These are phyloP conservation scores for Tenthredo notha DNA, from an alignment of 2,888 invertebrate genomes.

Conservation along the genomic window DNA sequence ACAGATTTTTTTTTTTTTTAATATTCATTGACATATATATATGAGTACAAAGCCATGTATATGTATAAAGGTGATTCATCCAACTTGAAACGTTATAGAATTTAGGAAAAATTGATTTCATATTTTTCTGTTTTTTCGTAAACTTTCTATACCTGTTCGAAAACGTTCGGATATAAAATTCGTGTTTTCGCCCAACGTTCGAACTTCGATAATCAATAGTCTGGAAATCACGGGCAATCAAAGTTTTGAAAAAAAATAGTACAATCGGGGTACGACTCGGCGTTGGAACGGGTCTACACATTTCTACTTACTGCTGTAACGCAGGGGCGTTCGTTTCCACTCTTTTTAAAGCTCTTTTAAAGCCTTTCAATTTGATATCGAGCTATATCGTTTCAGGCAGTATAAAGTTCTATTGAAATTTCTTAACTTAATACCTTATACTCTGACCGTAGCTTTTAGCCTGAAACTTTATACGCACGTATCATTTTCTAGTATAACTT, in stretches of 20 bases:
- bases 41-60: neutral
- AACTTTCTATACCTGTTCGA: neutral
- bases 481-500: neutral
- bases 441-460: constrained; percentile 4
- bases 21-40: neutral
- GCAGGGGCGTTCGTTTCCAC: neutral
- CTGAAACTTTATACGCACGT: neutral
- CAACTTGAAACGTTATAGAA: neutral
- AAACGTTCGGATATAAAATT: neutral
- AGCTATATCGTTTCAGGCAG: neutral
- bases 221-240: constrained; percentile 2
- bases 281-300: neutral
- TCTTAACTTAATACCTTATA: neutral
- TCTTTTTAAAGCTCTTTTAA: constrained; percentile 6
- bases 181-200: neutral
- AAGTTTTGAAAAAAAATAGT: neutral
- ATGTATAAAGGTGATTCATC: neutral
- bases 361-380: neutral
- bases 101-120: neutral
- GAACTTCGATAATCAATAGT: neutral
- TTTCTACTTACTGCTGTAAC: neutral
- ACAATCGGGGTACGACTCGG: neutral
- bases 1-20: neutral
- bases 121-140: neutral
- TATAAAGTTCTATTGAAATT: constrained; percentile 14